Evolutionary conservation across 2,888 invertebrate genomes (phyloP).

Genomic region (Iphiclides podalirius): DNA sequence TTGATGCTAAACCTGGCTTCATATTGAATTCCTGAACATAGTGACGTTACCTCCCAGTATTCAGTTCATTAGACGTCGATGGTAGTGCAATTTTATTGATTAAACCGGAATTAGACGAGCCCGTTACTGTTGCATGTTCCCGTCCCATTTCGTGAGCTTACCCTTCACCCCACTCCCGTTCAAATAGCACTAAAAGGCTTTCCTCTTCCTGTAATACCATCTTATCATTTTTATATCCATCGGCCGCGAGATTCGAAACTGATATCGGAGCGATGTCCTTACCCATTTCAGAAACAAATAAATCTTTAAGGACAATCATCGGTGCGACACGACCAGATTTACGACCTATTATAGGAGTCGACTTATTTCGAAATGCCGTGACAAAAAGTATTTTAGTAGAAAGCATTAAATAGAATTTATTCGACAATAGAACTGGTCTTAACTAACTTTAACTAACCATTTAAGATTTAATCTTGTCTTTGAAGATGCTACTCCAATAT

Average conservation of each 20-base stretch:
- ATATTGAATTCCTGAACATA: too few relatives aligned
- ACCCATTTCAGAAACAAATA: slow-evolving; percentile 51
- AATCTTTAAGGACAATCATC: slow-evolving; percentile 36
- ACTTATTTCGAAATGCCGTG: slow-evolving; percentile 11
- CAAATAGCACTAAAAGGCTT: slow-evolving; percentile 48
- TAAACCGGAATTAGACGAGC: slow-evolving; percentile 24
- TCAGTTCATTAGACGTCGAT: too few relatives aligned
- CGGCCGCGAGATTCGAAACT: slow-evolving; percentile 49
- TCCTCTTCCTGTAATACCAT: slow-evolving; percentile 49
- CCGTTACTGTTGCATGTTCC: slow-evolving; percentile 50
- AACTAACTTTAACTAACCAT: neutral
- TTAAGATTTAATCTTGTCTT: neutral
- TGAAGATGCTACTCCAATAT: neutral
- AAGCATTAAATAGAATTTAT: neutral
- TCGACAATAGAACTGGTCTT: neutral
- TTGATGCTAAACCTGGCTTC: too few relatives aligned
- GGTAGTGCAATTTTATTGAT: slow-evolving; percentile 39
- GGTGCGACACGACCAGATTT: slow-evolving; percentile 26
- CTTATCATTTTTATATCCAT: slow-evolving; percentile 73
- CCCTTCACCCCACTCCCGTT: slow-evolving; percentile 25
- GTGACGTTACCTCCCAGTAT: too few relatives aligned
- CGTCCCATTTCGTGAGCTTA: slow-evolving; percentile 46
- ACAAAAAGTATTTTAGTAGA: slow-evolving; percentile 5
- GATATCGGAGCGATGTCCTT: slow-evolving; percentile 56
- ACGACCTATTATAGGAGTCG: slow-evolving; percentile 11